Base-by-base conservation (phyloP, 1,140 invertebrate genomes). In the Eriosoma lanigerum region DNA sequence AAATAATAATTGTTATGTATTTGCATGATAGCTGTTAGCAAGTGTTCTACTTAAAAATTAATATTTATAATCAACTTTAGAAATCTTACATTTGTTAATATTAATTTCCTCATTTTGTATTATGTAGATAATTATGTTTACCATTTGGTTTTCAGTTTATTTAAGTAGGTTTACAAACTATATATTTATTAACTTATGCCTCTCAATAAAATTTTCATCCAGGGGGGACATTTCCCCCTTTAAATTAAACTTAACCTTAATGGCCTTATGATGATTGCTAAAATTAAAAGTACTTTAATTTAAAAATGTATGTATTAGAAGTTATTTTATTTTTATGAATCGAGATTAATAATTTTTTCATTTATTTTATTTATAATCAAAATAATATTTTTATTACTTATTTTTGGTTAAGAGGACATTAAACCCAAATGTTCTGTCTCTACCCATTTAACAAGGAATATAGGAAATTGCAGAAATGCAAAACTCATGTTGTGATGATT, bases 11-110 rank as follows among this genome's bases (percentile, higher is more conserved):
- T 29, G 38, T 38, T 13, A 48, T 21, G 1, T 68, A 9, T 72
- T 72, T 72, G 68, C 68, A 72, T 72, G 48, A 72, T 24, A 13
- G 17, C 15, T 12, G 68, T 72, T 72, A 72, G 68, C 46, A 72
- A 52, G 68, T 19, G 3, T 29, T 72, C 26, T 12, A 50, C 26
- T 3, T 19, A 10, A 50, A 29, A 50, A 6, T 17, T 62, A 4
- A 52, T 19, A n/a, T 19, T 6, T 29, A 50, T 68, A 48, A 48
- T 68, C 44, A n/a, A 68, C 15, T 26, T 50, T 70, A 70, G 46
- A 50, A 29, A 50, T 17, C 24, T 50, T 26, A 10, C 29, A 19
- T 50, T 70, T 70, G 50, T 19, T 70, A 70, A 10, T 10, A 70
- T 70, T n/a, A n/a, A 64, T 44, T 66, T 66, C 24, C 15, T 15